Evolutionary conservation across 2,797 vertebrate species (phyloP).

Genomic region (Melanotaenia trifasciata): DNA sequence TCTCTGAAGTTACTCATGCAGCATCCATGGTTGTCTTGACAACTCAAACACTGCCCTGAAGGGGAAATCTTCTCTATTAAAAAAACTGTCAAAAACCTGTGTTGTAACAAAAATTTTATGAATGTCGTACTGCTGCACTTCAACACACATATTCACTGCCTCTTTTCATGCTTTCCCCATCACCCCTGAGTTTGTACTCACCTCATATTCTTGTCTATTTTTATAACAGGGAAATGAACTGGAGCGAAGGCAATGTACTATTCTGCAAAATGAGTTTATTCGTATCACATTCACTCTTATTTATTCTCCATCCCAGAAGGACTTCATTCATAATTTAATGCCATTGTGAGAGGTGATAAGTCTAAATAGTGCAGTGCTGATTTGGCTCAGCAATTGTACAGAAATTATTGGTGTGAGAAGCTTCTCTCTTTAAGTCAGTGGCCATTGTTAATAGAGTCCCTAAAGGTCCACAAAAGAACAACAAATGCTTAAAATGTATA

Average conservation of each 20-base stretch:
- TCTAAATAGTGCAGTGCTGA: constrained; percentile 19
- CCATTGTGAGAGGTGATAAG: constrained; percentile 16
- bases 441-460: not conserved
- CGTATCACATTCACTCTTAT: constrained; percentile 31
- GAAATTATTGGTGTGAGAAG: not conserved
- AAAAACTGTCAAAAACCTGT: constrained; percentile 48
- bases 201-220: constrained; percentile 58
- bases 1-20: constrained; percentile 33
- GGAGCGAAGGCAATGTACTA: constrained; percentile 26
- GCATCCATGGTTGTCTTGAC: constrained; percentile 67
- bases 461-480: not conserved
- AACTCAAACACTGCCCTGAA: constrained; percentile 52
- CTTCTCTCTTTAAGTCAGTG: not conserved
- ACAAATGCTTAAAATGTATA: not conserved
- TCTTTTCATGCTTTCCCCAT: constrained; percentile 21
- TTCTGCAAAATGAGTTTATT: constrained; percentile 49
- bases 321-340: constrained; percentile 53
- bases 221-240: constrained; percentile 40
- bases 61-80: constrained; percentile 44
- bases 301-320: constrained; percentile 29
- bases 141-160: constrained; percentile 16
- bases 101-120: constrained; percentile 43
- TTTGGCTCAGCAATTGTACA: not conserved
- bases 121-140: constrained; percentile 23
- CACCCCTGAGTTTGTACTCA: constrained; percentile 42